These are phyloP conservation scores for Nomada ruficornis DNA, from an alignment of 2,888 invertebrate genomes.

Conservation along the genomic window DNA sequence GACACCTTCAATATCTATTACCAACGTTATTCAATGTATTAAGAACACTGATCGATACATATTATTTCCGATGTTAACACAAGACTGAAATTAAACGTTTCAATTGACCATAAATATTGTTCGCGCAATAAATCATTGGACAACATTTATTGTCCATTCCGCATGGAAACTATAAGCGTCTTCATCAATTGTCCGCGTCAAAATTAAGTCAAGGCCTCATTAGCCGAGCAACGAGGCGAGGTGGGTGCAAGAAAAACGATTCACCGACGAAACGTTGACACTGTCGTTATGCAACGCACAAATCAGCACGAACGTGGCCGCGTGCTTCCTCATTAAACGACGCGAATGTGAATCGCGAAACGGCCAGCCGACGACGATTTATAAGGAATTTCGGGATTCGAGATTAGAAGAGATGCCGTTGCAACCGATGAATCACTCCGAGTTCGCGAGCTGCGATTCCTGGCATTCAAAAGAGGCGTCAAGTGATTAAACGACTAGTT, in stretches of 20 bases:
- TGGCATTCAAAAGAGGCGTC: constrained; percentile 77
- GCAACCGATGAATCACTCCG: constrained; percentile 69
- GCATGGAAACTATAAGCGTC: too few species aligned
- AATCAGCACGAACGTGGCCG: constrained; percentile 25
- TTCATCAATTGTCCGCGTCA: neutral
- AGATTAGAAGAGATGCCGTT: constrained; percentile 72
- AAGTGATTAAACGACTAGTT: constrained; percentile 81
- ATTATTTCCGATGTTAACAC: too few species aligned
- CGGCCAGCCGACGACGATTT: constrained; percentile 61
- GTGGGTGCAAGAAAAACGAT: neutral
- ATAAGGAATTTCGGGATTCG: constrained; percentile 71
- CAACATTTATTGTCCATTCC: neutral
- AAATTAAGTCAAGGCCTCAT: constrained; percentile 1
- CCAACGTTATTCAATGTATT: too few species aligned
- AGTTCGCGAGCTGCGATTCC: constrained; percentile 68
- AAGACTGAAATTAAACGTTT: too few species aligned
- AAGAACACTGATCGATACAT: too few species aligned
- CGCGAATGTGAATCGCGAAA: constrained; percentile 53
- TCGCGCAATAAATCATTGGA: neutral
- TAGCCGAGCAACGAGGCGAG: neutral
- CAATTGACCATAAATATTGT: neutral
- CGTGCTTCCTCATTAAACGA: constrained; percentile 59
- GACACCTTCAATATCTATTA: too few species aligned
- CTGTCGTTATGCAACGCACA: constrained; percentile 43
- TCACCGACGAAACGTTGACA: constrained; percentile 27